These are phyloP conservation scores for Litoditis marina DNA, from an alignment of 2,888 invertebrate genomes.

Conservation along the genomic window DNA sequence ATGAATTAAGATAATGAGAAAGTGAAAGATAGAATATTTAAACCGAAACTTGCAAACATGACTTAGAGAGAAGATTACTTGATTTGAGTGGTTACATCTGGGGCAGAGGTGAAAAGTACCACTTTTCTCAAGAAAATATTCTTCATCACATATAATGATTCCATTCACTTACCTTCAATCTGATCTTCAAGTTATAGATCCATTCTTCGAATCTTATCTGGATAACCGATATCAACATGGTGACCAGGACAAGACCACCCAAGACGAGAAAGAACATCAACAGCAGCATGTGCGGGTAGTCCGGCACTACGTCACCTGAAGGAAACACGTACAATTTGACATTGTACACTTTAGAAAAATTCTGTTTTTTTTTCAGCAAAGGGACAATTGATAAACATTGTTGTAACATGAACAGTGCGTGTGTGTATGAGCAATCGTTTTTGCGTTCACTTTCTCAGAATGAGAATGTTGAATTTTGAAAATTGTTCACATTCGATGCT, in stretches of 20 bases:
- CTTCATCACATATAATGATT: not conserved
- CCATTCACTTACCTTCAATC: constrained; percentile 48
- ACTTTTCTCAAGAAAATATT: not conserved
- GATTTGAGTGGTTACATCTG: no score
- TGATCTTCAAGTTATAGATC: constrained; percentile 55
- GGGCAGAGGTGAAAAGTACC: no score
- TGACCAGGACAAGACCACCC: constrained; percentile 88
- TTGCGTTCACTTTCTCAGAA: no score
- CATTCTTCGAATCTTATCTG: constrained; percentile 65
- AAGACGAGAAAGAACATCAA: constrained; percentile 86
- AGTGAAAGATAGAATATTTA: not conserved
- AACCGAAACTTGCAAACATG: constrained; percentile 5
- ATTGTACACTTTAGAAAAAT: not conserved
- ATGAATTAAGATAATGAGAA: not conserved
- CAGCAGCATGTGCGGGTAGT: constrained; percentile 83
- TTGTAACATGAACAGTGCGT: no score
- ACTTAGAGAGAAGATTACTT: no score
- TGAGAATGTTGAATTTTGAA: no score
- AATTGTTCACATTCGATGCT: no score
- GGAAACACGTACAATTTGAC: not conserved
- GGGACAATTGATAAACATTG: no score
- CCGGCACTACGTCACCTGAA: constrained; percentile 63
- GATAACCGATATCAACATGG: constrained; percentile 94
- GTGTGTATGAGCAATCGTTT: no score
- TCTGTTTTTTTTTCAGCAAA: no score